Conservation (phyloP, 2,797 vertebrate genomes). For the Zenarchopterus dispar region DNA sequence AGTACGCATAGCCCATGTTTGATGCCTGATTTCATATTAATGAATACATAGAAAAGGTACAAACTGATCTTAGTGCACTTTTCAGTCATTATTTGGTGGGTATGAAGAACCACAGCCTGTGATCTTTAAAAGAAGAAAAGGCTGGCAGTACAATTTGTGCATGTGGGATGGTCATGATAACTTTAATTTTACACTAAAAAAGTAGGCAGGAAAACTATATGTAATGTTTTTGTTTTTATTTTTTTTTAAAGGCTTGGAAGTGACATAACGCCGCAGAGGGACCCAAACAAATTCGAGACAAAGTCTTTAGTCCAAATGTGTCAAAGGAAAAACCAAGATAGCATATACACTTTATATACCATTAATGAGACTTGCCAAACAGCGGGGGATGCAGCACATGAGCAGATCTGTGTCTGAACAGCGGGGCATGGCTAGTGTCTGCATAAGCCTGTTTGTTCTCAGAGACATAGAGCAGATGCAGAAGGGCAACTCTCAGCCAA, state of each 20-base stretch:
- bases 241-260: constrained; percentile 28
- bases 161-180: constrained; percentile 31
- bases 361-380: constrained; percentile 38
- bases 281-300: neutral
- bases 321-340: constrained; percentile 7
- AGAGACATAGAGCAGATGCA: constrained; percentile 56
- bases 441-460: constrained; percentile 56
- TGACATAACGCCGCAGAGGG: constrained; percentile 12
- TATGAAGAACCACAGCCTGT: constrained; percentile 11
- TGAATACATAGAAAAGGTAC: too few species aligned
- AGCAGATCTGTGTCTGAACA: constrained; percentile 36
- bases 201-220: constrained; percentile 45
- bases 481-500: constrained; percentile 42
- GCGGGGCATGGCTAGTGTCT: constrained; percentile 54
- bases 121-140: constrained; percentile 29
- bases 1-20: too few species aligned
- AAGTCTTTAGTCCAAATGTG: constrained; percentile 18
- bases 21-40: too few species aligned
- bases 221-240: neutral
- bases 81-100: constrained; percentile 24
- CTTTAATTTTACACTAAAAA: constrained; percentile 41
- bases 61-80: neutral
- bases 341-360: constrained; percentile 19
- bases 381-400: constrained; percentile 20
- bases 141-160: constrained; percentile 19